Percentiles rank a stretch among this genome's conserved stretches.
phyloP scores from a whole-genome alignment of 2,113 vertebrate genomes.

The Calidris pygmaea region DNA sequence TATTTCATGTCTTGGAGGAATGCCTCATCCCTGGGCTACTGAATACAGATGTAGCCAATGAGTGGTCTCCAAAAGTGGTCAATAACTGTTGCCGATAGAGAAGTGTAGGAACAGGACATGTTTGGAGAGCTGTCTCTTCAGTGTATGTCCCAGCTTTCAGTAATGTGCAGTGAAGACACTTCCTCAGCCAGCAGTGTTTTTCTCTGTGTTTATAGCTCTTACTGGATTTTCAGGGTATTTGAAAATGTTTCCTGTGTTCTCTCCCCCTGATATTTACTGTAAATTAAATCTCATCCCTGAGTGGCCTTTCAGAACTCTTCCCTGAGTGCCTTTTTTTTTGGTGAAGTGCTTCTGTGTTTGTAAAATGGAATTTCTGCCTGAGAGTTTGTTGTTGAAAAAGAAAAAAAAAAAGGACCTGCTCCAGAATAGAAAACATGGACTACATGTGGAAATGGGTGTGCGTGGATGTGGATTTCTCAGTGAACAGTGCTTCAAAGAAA shows the following conservation, averaged over 20 bases:
- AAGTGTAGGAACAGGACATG: not conserved
- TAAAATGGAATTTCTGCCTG: not conserved
- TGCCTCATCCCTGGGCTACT: not conserved
- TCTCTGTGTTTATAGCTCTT: not conserved
- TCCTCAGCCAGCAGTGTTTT: not conserved
- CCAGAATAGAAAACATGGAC: not conserved
- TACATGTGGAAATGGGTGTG: rapidly evolving
- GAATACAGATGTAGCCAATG: not conserved
- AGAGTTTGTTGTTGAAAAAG: not conserved
- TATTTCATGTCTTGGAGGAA: not conserved
- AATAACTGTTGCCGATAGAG: not conserved
- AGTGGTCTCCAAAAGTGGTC: not conserved
- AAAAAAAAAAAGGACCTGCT: not conserved
- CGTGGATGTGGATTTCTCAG: not conserved
- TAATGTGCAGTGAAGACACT: not conserved
- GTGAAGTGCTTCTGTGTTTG: not conserved
- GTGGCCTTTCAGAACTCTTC: not conserved
- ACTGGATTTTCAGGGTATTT: not conserved
- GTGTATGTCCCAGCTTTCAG: not conserved
- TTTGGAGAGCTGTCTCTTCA: not conserved
- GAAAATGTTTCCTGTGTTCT: not conserved
- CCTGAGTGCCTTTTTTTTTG: not conserved
- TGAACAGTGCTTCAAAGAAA: not conserved
- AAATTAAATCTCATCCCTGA: not conserved
- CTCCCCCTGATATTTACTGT: not conserved